A percentile compares a stretch with the other conserved stretches of the same genome.
Evolutionary conservation across 2,888 invertebrate species (phyloP).

Genomic region (Sericinus montela): DNA sequence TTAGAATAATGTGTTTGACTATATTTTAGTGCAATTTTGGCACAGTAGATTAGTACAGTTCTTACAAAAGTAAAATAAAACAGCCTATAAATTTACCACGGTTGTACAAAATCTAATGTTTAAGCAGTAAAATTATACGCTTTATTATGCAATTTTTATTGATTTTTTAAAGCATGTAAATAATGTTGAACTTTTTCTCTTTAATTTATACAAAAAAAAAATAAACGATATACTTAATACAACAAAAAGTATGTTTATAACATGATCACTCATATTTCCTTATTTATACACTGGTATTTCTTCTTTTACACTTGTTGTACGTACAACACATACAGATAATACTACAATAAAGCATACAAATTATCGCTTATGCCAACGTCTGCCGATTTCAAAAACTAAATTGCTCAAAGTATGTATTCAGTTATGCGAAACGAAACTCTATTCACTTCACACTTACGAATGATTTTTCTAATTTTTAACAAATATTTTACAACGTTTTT

Average conservation of each 20-base stretch:
- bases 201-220: too few species aligned
- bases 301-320: slow-evolving; percentile 64
- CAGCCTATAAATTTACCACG: too few species aligned
- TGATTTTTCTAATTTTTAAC: slow-evolving; percentile 24
- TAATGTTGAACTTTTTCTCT: too few species aligned
- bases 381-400: slow-evolving; percentile 47
- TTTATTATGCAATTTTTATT: too few species aligned
- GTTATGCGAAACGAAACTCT: slow-evolving; percentile 29
- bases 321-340: slow-evolving; percentile 72
- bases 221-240: too few species aligned
- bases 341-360: slow-evolving; percentile 76
- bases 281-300: slow-evolving; percentile 52
- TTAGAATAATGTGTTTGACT: too few species aligned
- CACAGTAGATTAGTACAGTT: too few species aligned
- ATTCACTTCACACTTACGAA: slow-evolving; percentile 27
- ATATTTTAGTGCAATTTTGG: too few species aligned
- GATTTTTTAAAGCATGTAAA: too few species aligned
- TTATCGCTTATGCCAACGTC: slow-evolving; percentile 70
- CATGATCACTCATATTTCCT: slow-evolving; percentile 62
- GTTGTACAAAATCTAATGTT: too few species aligned
- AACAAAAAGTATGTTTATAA: slow-evolving; percentile 41
- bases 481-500: slow-evolving; percentile 40
- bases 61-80: too few species aligned
- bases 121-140: background rate
- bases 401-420: slow-evolving; percentile 33